phyloP scores from a whole-genome alignment of 2,113 vertebrate species.

The Phyllostomus discolor region DNA sequence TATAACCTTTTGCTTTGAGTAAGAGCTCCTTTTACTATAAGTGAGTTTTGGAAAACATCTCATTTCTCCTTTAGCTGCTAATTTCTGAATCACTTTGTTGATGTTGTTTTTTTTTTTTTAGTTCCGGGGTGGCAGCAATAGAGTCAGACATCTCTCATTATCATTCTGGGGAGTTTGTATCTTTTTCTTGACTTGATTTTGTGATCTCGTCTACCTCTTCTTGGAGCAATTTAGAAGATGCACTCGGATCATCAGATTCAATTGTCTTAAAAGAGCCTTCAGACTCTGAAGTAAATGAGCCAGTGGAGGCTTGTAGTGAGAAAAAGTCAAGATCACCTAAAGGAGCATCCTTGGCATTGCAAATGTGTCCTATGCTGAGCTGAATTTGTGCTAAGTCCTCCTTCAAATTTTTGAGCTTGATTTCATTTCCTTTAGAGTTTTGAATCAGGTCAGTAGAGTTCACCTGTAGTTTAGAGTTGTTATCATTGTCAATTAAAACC shows the following conservation, averaged over 20 bases:
- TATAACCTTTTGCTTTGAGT: slow-evolving; percentile 91
- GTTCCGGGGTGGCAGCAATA: slow-evolving; percentile 78
- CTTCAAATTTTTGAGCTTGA: slow-evolving; percentile 83
- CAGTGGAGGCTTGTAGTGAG: slow-evolving; percentile 45
- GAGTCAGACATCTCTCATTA: slow-evolving; percentile 86
- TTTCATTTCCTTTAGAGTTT: slow-evolving; percentile 89
- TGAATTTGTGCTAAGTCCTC: slow-evolving; percentile 88
- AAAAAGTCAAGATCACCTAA: slow-evolving; percentile 82
- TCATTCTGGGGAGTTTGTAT: slow-evolving; percentile 88
- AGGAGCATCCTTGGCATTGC: slow-evolving; percentile 84
- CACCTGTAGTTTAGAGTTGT: slow-evolving; percentile 85
- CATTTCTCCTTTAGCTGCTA: slow-evolving; percentile 81
- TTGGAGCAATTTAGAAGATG: slow-evolving; percentile 70
- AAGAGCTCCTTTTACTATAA: slow-evolving; percentile 90
- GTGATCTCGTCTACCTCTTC: slow-evolving; percentile 77
- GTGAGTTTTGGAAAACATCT: slow-evolving; percentile 85
- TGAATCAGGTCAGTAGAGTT: slow-evolving; percentile 88
- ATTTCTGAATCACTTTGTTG: slow-evolving; percentile 78
- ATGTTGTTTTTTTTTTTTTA: slow-evolving; percentile 80
- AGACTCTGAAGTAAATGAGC: background rate
- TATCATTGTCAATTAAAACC: slow-evolving; percentile 85
- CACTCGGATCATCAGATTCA: background rate
- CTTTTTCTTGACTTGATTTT: slow-evolving; percentile 81
- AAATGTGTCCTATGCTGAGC: slow-evolving; percentile 87
- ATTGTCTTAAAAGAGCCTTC: background rate